Evolutionary conservation across 2,888 invertebrate genomes (phyloP).

Genomic region (Diplazon laetatorius): DNA sequence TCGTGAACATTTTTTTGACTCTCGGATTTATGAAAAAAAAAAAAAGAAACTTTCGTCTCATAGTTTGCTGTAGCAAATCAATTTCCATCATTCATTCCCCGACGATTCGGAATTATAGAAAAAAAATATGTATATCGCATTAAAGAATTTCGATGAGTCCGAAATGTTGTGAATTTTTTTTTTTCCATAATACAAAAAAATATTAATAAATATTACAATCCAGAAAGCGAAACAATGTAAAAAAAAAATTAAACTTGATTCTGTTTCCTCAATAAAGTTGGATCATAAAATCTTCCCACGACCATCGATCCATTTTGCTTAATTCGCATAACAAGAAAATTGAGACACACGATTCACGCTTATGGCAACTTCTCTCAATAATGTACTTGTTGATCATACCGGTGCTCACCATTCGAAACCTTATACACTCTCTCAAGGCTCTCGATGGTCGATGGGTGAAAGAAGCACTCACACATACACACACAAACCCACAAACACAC

Average conservation of each 20-base stretch:
- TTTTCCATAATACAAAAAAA: too few relatives aligned
- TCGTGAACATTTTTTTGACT: too few relatives aligned
- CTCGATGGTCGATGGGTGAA: slow-evolving; percentile 55
- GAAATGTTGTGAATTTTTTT: too few relatives aligned
- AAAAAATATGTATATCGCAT: too few relatives aligned
- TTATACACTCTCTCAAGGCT: slow-evolving; percentile 49
- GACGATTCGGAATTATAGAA: too few relatives aligned
- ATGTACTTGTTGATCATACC: slow-evolving; percentile 57
- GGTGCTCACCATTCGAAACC: slow-evolving; percentile 41
- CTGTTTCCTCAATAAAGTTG: neutral
- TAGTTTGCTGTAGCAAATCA: too few relatives aligned
- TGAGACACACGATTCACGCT: slow-evolving; percentile 49
- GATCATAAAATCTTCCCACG: neutral
- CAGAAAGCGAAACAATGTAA: neutral
- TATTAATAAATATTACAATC: too few relatives aligned
- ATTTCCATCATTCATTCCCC: too few relatives aligned
- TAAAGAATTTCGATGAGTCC: too few relatives aligned
- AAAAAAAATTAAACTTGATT: neutral
- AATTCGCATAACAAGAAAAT: slow-evolving; percentile 20
- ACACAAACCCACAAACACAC: slow-evolving; percentile 1
- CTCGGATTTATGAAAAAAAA: too few relatives aligned
- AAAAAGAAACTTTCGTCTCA: too few relatives aligned
- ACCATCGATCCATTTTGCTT: neutral
- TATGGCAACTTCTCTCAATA: slow-evolving; percentile 35
- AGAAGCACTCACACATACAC: slow-evolving; percentile 28